Percentiles rank a stretch among this genome's conserved stretches.
Conservation (phyloP, 2,797 vertebrate species). For the Alcedo quadribrachys region DNA sequence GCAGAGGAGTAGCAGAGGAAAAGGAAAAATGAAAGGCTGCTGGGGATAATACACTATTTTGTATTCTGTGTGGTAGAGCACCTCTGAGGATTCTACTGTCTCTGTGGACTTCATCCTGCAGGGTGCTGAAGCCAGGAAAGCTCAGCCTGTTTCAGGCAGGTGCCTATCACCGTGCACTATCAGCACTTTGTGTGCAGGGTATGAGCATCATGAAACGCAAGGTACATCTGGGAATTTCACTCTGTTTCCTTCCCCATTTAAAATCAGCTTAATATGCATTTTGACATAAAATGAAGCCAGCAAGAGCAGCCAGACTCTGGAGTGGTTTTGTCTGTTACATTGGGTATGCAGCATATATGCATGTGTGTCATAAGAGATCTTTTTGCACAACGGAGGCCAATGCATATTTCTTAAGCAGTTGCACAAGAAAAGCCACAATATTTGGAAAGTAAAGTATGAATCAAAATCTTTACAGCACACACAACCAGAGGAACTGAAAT, state of each 20-base stretch:
- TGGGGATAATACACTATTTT: not conserved
- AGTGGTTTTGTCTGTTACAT: not conserved
- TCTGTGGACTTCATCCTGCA: not conserved
- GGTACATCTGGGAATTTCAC: not conserved
- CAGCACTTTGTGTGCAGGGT: not conserved
- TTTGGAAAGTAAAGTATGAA: constrained; percentile 66
- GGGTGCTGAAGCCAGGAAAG: not conserved
- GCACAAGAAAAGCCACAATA: constrained; percentile 57
- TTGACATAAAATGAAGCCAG: not conserved
- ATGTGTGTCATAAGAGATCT: not conserved
- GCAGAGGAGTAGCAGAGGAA: not conserved
- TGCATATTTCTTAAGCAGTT: constrained; percentile 41
- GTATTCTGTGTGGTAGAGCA: not conserved
- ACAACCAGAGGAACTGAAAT: constrained; percentile 68
- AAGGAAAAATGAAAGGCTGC: not conserved
- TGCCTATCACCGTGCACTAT: not conserved
- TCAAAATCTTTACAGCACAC: constrained; percentile 50
- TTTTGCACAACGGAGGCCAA: constrained; percentile 9
- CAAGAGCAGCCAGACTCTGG: not conserved
- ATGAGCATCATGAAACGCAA: not conserved
- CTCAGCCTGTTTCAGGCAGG: not conserved
- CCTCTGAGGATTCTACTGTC: not conserved
- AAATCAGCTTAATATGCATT: not conserved
- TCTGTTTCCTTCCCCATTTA: not conserved
- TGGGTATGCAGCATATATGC: not conserved